These are phyloP conservation scores for Heliocidaris erythrogramma DNA, from an alignment of 35 echinoderm and acorn worm genomes.

Conservation along the genomic window DNA sequence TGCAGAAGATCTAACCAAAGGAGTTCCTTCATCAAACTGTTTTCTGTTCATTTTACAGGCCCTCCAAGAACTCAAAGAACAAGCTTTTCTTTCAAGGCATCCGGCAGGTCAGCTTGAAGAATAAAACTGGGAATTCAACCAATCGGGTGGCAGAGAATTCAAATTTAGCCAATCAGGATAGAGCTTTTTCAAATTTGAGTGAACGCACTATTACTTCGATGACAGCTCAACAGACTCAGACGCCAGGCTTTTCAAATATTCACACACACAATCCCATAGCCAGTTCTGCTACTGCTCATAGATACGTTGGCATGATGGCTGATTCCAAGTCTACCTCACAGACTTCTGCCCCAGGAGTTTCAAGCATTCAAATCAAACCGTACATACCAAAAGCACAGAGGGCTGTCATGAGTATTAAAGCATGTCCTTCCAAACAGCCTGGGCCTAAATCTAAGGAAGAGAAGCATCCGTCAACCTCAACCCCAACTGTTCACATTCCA, in stretches of 20 bases:
- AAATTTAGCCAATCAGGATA: neutral
- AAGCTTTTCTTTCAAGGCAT: neutral
- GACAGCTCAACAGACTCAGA: neutral
- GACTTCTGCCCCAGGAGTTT: neutral
- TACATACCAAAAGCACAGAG: slow-evolving; percentile 21
- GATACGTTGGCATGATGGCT: neutral
- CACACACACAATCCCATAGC: neutral
- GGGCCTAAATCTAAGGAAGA: neutral
- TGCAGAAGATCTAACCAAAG: too few species aligned
- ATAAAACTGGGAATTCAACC: neutral
- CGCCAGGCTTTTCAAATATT: neutral
- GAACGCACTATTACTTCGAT: neutral
- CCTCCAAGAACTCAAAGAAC: neutral
- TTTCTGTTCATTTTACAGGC: neutral
- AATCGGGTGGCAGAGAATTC: neutral
- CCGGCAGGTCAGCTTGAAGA: neutral
- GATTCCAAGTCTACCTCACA: neutral
- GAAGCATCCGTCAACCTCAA: neutral
- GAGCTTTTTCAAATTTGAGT: neutral
- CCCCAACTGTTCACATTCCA: neutral
- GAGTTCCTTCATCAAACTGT: too few species aligned
- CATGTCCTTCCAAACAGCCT: neutral
- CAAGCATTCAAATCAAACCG: slow-evolving; percentile 12
- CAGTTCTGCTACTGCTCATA: neutral
- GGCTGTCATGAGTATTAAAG: neutral